Evolutionary conservation across 2,888 invertebrate genomes (phyloP), one percentile per base, ranked within the genome.

Genomic region (Agriopis leucophaearia): DNA sequence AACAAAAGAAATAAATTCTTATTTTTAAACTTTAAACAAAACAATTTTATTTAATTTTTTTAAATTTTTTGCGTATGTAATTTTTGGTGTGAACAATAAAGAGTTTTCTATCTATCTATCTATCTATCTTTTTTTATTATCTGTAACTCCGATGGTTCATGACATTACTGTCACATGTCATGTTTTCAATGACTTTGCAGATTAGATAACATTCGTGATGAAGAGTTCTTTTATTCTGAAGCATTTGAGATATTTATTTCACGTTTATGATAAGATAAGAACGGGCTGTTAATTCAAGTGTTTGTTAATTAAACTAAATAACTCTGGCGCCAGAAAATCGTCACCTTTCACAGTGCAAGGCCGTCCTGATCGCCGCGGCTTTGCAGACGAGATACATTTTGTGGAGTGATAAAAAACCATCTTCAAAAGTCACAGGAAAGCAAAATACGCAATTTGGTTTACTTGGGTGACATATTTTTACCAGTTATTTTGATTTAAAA

Each of bases 291-390:
- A 47, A 42, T 65, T 55, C 36, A 51, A 51, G 52, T 60, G 38
- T 61, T 65, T 61, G 45, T 62, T 66, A 60, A 59, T 55, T 65
- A 16, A 54, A 66, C 42, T 57, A 51, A 71, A 67, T 64, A 70
- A 67, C 73, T 70, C 72, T 76, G 78, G 81, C 81, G 81, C 78
- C 78, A 74, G 75, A 82, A 78, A 18, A 72, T 73, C 70, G 69
- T 76, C 70, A 74, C 79, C 82, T 78, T 80, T 80, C 81, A 79
- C 80, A 65, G 55, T 15, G 72, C 83, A 81, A 84, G 83, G 83
- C 69, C 82, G 54, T 54, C 35, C 47, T 54, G 58, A 18, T 15
- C 12, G 13, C 38, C 15, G 3, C 36, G 38, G 10, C 18, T 38
- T 52, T 42, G 61, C 62, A 66, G 62, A 66, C 66, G 66, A 58